Evolutionary conservation across 2,113 vertebrate genomes (phyloP), one percentile per base, ranked within the genome.

Genomic region (Siniperca knerii): DNA sequence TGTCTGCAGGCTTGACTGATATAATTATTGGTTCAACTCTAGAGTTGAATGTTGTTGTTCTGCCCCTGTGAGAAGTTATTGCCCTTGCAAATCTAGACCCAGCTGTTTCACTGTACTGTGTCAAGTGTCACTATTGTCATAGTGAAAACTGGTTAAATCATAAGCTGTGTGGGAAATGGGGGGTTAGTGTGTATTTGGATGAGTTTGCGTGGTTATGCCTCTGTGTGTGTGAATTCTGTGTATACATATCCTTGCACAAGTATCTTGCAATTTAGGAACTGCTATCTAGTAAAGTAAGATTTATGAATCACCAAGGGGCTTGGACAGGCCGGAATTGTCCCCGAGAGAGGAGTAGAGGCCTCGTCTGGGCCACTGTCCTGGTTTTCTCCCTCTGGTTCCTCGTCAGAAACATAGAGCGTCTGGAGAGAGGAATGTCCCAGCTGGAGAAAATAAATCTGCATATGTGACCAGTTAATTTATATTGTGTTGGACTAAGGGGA

Each of bases 91-190:
- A 54, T 83, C 65, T 60, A 46, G 58, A 83, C 64, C 79, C 81
- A 89, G 91, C 90, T 94, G 92, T 89, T 90, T 87, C 58, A 68
- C 54, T 68, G 72, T 5, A 16, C 46, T n/a, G 33, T 77, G 71
- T 85, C 86, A 79, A 73, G 77, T 25, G 25, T 25, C 25, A 25
- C 25, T 25, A 25, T 57, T n/a, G 4, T 77, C 44, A 65, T 6
- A 4, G n/a, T 35, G 29, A 50, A 46, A 64, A n/a, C 40, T n/a
- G 48, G n/a, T 42, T 40, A 42, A 52, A 68, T 69, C 48, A 57
- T 11, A 33, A 73, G 16, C 23, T 0, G 33, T 81, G 75, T 20
- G 25, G 44, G n/a, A 35, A 21, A 42, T 2, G 4, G 2, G 66
- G 37, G 37, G 23, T 46, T n/a, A 12, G 13, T 13, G 44, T 66